These are phyloP conservation scores for Corythucha ciliata DNA, from an alignment of 2,888 invertebrate species.

Conservation along the genomic window DNA sequence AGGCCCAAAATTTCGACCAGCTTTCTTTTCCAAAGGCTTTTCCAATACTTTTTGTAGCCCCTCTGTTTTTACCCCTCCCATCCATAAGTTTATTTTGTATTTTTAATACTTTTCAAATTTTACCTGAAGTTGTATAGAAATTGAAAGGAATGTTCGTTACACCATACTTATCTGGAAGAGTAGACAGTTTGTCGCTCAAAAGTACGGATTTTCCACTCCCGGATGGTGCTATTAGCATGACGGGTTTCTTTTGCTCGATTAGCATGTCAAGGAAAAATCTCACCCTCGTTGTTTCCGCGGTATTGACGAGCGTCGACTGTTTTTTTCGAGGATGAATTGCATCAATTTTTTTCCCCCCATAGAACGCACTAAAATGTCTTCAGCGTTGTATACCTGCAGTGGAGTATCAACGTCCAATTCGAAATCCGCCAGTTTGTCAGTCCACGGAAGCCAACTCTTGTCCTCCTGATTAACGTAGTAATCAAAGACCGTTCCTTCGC, in stretches of 20 bases:
- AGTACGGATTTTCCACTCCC: conserved; percentile 89
- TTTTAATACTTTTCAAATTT: conserved; percentile 23
- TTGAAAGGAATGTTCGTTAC: conserved; percentile 87
- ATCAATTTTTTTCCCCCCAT: background rate
- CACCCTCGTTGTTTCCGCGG: conserved; percentile 81
- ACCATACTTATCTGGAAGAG: conserved; percentile 64
- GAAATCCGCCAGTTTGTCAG: conserved; percentile 65
- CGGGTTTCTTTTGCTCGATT: conserved; percentile 64
- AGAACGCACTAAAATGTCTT: background rate
- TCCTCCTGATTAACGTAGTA: conserved; percentile 80
- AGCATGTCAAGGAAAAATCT: conserved; percentile 81
- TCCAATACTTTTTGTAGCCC: conserved; percentile 82
- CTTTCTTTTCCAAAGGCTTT: conserved; percentile 88
- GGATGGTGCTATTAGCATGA: conserved; percentile 83
- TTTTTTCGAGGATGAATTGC: background rate
- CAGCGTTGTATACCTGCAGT: conserved; percentile 55
- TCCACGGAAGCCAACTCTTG: conserved; percentile 81
- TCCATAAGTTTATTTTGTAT: no score
- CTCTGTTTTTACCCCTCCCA: no score
- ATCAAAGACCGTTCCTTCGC: conserved; percentile 72
- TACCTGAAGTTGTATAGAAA: conserved; percentile 83
- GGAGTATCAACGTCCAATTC: conserved; percentile 81
- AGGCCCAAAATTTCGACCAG: conserved; percentile 86
- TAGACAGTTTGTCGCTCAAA: conserved; percentile 68
- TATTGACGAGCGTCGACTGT: conserved; percentile 73